Base-by-base conservation (phyloP, 2,888 invertebrate species). In the Scelioninae gen. 2 region DNA sequence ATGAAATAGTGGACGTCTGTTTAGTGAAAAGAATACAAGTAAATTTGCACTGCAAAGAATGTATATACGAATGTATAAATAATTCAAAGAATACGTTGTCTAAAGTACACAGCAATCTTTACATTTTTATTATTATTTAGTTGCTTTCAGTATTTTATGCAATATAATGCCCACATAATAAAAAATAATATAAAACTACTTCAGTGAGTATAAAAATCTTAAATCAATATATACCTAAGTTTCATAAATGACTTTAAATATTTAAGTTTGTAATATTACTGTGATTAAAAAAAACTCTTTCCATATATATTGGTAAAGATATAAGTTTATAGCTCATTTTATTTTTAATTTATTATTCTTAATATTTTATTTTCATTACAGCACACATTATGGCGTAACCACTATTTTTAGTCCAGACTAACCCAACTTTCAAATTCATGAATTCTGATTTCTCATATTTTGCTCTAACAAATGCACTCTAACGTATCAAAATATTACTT, bases 91-190 rank as follows among this genome's bases (percentile, higher is more conserved):
- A 11, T 46, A 46, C 15, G 28, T 28, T 46, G 28, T 46, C 9
- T 46, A 25, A 46, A 25, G 46, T 46, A 46, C 46, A 28, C 22
- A n/a, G 7, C 5, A 22, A 28, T 13, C 9, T 28, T 28, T 46
- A 46, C 9, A 28, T 28, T 46, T 28, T 46, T 46, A 28, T 46
- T 46, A 28, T 46, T 46, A 46, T 46, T 28, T 28, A 46, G 25
- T 28, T 25, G 6, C 28, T 28, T 13, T 28, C 46, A 4, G 28
- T 28, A 28, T 28, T 28, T 15, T 46, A 45, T 45, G 22, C 22
- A 45, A 22, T n/a, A 22, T 22, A 25, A 45, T 45, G 18, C 25
- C 10, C 2, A 5, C 15, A 11, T 25, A 45, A 25, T 45, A 45
- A 45, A 45, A 45, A 45, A 22, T 45, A 2, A 25, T 13, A 22